Base-by-base conservation (phyloP, 2,888 invertebrate species). In the Lasioglossum calceatum region DNA sequence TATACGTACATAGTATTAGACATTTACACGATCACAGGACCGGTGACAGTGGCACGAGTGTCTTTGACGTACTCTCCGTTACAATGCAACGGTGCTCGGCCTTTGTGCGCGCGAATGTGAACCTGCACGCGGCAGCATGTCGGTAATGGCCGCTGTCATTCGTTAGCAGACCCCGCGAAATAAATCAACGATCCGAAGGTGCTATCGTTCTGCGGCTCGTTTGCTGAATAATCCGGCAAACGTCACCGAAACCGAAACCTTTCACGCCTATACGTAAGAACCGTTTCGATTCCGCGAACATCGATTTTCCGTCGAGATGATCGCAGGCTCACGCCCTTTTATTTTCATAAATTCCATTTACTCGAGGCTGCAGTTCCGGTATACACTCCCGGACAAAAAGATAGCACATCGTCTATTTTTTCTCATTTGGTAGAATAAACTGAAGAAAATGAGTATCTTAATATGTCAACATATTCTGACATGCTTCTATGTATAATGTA, bases 21-120 rank as follows among this genome's bases (percentile, higher is more conserved):
- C 88, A 86, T 91, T 91, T 88, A 87, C 91, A 87, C 88, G 83
- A 81, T 88, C 84, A 84, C 84, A 86, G 89, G 82, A 74, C 75
- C 47, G 79, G 78, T 86, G 92, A 88, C 88, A 87, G 86, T 84
- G 54, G 84, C 74, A 79, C 85, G 88, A 86, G 87, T 92, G 92
- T 92, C 91, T 92, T 91, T 91, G 91, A 91, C 91, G 79, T 91
- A 88, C 87, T 90, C 91, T 74, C 86, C 73, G 91, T 91, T 90
- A 85, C 88, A 91, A 87, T 82, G 89, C 87, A 85, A 85, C 81
- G 81, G 77, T 71, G 78, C 70, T 72, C 79, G 78, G 77, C 84
- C 91, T 89, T 91, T 90, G 87, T 88, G 83, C 81, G 75, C 70
- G 82, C 85, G 86, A 85, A 87, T 85, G 84, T 90, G 82, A 89